phyloP scores from a whole-genome alignment of 2,888 invertebrate species.

The Caenorhabditis virilis region DNA sequence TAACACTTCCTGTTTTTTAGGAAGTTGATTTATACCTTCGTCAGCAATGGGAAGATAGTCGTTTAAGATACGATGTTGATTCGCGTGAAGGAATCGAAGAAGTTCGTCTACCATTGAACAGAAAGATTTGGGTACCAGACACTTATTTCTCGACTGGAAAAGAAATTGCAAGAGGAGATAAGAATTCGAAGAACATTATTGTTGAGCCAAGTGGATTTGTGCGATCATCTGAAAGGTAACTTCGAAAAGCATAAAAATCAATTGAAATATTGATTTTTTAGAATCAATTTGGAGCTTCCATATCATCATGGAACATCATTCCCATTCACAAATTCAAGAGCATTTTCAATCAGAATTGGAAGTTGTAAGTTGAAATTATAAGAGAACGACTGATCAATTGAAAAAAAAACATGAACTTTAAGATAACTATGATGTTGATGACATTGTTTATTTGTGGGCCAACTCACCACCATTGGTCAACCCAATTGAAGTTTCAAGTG shows the following conservation, averaged over 20 bases:
- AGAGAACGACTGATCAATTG: too few relatives aligned
- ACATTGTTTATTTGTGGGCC: conserved; percentile 67
- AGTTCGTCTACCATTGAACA: conserved; percentile 51
- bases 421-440: conserved; percentile 61
- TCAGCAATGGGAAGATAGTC: conserved; percentile 66
- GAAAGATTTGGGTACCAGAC: conserved; percentile 64
- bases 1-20: conserved; percentile 28
- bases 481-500: conserved; percentile 62
- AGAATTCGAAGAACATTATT: conserved; percentile 33
- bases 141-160: conserved; percentile 60
- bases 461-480: conserved; percentile 64
- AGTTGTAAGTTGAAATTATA: conserved; percentile 38
- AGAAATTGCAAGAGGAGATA: conserved; percentile 28
- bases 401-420: conserved; percentile 4
- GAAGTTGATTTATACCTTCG: conserved; percentile 66
- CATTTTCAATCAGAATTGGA: conserved; percentile 48
- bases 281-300: conserved; percentile 47
- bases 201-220: conserved; percentile 63
- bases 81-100: conserved; percentile 60
- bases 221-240: conserved; percentile 51
- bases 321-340: conserved; percentile 50
- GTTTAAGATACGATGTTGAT: conserved; percentile 64
- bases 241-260: background rate
- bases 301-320: conserved; percentile 41
- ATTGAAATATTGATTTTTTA: conserved; percentile 17